Conservation (phyloP, 2,113 vertebrate genomes). For the Nestor notabilis region DNA sequence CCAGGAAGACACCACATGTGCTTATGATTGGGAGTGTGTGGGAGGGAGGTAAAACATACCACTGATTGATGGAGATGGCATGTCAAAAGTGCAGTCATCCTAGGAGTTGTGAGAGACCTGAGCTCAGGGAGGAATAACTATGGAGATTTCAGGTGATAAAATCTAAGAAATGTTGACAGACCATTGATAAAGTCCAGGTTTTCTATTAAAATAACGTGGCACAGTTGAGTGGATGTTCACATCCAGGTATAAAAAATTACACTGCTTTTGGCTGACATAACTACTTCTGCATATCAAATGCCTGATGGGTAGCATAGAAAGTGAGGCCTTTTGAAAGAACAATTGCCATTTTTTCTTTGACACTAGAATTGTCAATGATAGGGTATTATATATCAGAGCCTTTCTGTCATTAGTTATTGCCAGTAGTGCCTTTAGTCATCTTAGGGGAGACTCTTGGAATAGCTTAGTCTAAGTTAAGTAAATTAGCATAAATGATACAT, state of each 20-base stretch:
- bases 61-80: not conserved
- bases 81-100: not conserved
- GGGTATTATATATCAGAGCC: slow-evolving; percentile 58
- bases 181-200: not conserved
- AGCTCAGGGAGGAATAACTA: not conserved
- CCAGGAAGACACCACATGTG: not conserved
- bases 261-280: not conserved
- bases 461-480: slow-evolving; percentile 33
- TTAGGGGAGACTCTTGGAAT: slow-evolving; percentile 83
- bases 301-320: not conserved
- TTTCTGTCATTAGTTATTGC: slow-evolving; percentile 82
- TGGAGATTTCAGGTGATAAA: not conserved
- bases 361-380: slow-evolving; percentile 51
- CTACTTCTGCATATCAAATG: not conserved
- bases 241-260: not conserved
- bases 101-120: not conserved
- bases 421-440: slow-evolving; percentile 89
- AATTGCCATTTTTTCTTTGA: not conserved
- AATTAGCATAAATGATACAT: not conserved
- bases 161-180: not conserved
- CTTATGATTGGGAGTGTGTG: not conserved
- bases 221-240: not conserved
- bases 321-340: not conserved
- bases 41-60: not conserved
- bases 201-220: not conserved